Base-by-base conservation (phyloP, 2,888 invertebrate genomes). In the Melinopterus prodromus region DNA sequence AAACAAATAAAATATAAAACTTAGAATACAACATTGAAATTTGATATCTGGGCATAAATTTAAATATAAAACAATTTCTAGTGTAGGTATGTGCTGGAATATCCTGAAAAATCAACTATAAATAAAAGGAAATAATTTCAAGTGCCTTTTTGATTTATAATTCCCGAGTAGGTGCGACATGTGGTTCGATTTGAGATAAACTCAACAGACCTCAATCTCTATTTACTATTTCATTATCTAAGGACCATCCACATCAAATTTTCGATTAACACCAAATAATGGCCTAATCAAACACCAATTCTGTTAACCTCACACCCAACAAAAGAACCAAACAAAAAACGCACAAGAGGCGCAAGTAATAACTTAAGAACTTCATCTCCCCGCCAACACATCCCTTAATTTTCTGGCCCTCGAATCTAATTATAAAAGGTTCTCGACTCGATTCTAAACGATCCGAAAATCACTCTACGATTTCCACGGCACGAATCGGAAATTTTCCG, bases 401-500 rank as follows among this genome's bases (percentile, higher is more conserved):
- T 53, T 53, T 53, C 53, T 4, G 53, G 3, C 53, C 53, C 53
- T 53, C 53, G 53, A 53, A 53, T 53, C 53, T 53, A 53, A 53
- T 53, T 53, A 53, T 53, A 53, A 53, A 53, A 53, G 53, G 53
- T 53, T 53, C 53, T 53, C 69, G 69, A 78, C 6, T 53, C 53
- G 53, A 26, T 79, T 53, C 53, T 70, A 71, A 79, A 76, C 69
- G 69, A 75, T 77, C 71, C 38, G 6, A 70, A 71, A 16, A 53
- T 76, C 38, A 35, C 53, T 71, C 71, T 71, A 71, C 26, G 71
- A 76, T 79, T 79, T 75, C 70, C 70, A 76, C 16, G 79, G 79
- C 15, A 38, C 79, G 76, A 79, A 79, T 79, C 69, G 79, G 69
- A 79, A 77, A 76, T 79, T 79, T 76, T 76, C 79, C 79, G 71